Percentiles rank a stretch among this genome's conserved stretches.
Conservation (phyloP, 92 coral and sea anemone genomes). For the Zoanthus sansibaricus region DNA sequence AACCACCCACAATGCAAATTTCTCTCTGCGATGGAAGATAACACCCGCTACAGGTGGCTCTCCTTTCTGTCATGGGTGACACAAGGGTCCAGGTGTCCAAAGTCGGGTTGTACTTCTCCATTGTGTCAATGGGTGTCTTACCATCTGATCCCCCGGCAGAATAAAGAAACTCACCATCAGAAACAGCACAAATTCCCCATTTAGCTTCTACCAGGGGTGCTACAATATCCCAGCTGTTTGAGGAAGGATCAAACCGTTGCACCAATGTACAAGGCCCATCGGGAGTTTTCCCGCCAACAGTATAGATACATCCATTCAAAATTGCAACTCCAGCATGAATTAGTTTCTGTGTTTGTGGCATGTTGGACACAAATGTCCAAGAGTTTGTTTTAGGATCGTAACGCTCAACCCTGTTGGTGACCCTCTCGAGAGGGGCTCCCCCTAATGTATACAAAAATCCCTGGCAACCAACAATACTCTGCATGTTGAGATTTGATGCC, state of each 20-base stretch:
- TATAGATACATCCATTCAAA: slow-evolving; percentile 48
- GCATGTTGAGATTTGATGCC: slow-evolving; percentile 41
- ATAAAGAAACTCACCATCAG: slow-evolving; percentile 54
- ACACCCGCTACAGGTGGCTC: slow-evolving; percentile 42
- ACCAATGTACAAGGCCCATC: slow-evolving; percentile 51
- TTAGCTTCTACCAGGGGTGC: slow-evolving; percentile 41
- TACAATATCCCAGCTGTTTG: slow-evolving; percentile 53
- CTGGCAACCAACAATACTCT: slow-evolving; percentile 45
- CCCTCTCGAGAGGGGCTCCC: slow-evolving; percentile 42
- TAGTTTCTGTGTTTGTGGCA: slow-evolving; percentile 50
- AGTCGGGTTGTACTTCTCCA: slow-evolving; percentile 54
- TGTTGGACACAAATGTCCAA: slow-evolving; percentile 54
- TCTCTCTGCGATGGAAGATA: slow-evolving; percentile 31
- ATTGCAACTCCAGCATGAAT: slow-evolving; percentile 51
- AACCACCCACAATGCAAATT: slow-evolving; percentile 46
- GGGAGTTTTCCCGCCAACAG: slow-evolving; percentile 58
- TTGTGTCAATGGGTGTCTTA: slow-evolving; percentile 46
- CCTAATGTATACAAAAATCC: slow-evolving; percentile 42
- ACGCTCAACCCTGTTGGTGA: slow-evolving; percentile 56
- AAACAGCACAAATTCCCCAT: slow-evolving; percentile 63
- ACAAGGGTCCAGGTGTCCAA: slow-evolving; percentile 48
- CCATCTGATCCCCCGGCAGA: slow-evolving; percentile 67
- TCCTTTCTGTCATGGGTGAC: slow-evolving; percentile 58
- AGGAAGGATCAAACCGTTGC: slow-evolving; percentile 47
- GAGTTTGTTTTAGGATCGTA: slow-evolving; percentile 58